Evolutionary conservation across 2,113 vertebrate genomes (phyloP), one percentile per base, ranked within the genome.

Genomic region (Lynx canadensis): DNA sequence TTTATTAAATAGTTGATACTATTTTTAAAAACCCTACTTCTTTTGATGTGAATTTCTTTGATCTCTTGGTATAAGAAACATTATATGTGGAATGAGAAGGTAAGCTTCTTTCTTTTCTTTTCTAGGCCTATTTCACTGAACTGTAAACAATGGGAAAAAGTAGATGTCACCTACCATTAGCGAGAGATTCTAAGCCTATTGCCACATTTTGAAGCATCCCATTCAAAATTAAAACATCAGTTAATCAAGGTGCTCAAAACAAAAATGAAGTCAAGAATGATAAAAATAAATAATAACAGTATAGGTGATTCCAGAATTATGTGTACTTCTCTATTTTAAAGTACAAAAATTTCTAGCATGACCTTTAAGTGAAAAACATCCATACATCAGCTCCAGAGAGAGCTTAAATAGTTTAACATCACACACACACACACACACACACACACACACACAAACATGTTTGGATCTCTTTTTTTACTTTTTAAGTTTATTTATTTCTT

Each of bases 221-320:
- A 63, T n/a, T 78, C 52, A 91, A 91, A 73, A 73, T 36, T 60
- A 71, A 91, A 73, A 19, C 13, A 25, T 50, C 7, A 60, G 78
- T 85, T 29, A 80, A 15, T 66, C 88, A 57, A 45, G 13, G 18
- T 57, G 71, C 7, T 27, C 11, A 31, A 97, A 93, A 14, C 23
- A 66, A 48, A 95, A 83, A 52, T 48, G 4, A 85, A 57, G 31
- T 94, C 31, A 80, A 60, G 16, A 16, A 45, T 15, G 73, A 66
- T 45, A 78, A 97, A 94, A 63, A 95, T 31, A 71, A 91, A 50
- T 41, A 96, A 48, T 5, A 92, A 71, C 11, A 52, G 60, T 31
- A 82, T 65, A 4, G 86, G 55, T n/a, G 50, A 78, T 66, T 38
- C 9, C 27, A 27, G 9, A 41, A 15, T 31, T 63, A 21, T 38